Evolutionary conservation across 2,113 vertebrate genomes (phyloP).

Genomic region (Hippocampus abdominalis): DNA sequence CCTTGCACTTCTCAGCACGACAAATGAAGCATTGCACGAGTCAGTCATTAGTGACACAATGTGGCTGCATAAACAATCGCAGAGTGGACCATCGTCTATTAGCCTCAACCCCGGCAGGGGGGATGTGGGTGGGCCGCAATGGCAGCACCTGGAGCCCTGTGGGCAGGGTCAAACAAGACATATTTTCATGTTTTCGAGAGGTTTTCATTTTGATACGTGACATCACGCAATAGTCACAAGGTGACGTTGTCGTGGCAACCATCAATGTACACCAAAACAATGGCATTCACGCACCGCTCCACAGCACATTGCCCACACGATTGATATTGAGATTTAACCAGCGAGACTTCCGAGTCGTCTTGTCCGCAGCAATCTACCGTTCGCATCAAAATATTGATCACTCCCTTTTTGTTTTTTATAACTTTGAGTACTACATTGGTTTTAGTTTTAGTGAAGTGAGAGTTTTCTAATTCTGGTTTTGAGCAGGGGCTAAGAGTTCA

Average conservation of each 20-base stretch:
- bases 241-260: fast-evolving
- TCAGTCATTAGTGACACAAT: conserved; percentile 47
- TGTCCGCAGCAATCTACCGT: no score
- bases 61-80: conserved; percentile 40
- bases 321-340: background rate
- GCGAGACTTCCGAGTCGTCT: background rate
- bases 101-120: conserved; percentile 26
- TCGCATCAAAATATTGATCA: no score
- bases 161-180: conserved; percentile 20
- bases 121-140: background rate
- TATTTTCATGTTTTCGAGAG: conserved; percentile 22
- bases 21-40: conserved; percentile 24
- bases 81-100: conserved; percentile 12
- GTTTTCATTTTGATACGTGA: background rate
- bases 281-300: conserved; percentile 13
- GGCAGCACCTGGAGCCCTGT: conserved; percentile 24
- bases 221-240: background rate
- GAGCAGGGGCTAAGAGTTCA: no score
- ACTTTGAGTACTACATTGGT: no score
- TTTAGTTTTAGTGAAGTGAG: no score
- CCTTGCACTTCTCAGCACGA: conserved; percentile 10
- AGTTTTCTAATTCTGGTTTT: no score
- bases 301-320: background rate
- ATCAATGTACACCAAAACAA: background rate
- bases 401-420: no score